Evolutionary conservation across 1,140 invertebrate genomes (phyloP), one percentile per base, ranked within the genome.

Genomic region (Drosophila hydei): DNA sequence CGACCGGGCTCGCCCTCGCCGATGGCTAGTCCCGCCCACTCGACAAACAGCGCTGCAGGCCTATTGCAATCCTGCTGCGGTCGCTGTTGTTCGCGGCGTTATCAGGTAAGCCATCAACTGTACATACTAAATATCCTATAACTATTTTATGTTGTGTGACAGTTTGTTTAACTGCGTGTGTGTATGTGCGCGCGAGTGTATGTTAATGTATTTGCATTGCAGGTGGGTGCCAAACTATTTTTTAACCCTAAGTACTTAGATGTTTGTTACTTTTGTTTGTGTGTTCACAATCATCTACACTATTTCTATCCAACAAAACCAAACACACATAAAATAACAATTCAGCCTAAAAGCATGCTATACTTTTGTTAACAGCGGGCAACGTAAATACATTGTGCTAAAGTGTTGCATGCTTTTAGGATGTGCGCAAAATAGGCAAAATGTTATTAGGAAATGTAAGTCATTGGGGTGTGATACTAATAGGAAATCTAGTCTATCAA

Each of bases 1-100:
- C 94, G 97, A 88, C 97, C 97, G 3, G 96, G 94, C 23, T 96
- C 96, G 18, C 96, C 96, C 30, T 96, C 96, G 25, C 96, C 96
- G 2, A 93, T 97, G 78, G 96, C 96, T 30, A 97, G 96, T 77
- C 97, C 97, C 27, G 96, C 96, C 72, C 96, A 97, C 94, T 96
- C 96, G 72, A 94, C 95, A 55, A 94, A 94, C 75, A 95, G 95
- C 64, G 93, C 94, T 55, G 94, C 95, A 65, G 96, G 95, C 21
- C 93, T 96, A 30, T 92, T 97, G 87, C 95, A 96, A 87, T 94
- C 96, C 36, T 98, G 97, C 92, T 98, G 97, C 92, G 96, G 95
- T 59, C 93, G 91, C 61, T 97, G 96, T 92, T 97, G 96, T 91
- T 95, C 96, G 11, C 95, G 97, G 92, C 95, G 96, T 92, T 97